Evolutionary conservation across 2,888 invertebrate species (phyloP).

Genomic region (Clusia tigrina): DNA sequence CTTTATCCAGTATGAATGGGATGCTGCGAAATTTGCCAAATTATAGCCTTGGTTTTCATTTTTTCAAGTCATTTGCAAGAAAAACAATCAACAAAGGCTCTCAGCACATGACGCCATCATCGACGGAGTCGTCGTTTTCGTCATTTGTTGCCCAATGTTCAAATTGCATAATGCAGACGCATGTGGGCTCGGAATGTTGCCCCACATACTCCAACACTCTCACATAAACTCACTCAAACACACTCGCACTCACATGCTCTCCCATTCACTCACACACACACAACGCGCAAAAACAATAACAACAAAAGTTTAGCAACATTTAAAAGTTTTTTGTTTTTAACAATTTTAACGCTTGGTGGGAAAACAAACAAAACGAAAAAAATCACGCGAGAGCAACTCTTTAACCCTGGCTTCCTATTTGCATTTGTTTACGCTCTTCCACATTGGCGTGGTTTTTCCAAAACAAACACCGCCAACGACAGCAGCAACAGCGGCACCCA

Average conservation of each 20-base stretch:
- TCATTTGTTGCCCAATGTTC: no score
- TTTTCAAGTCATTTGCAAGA: background rate
- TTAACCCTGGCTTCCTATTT: no score
- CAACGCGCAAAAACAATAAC: background rate
- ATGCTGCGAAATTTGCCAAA: background rate
- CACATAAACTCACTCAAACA: background rate
- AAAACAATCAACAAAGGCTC: background rate
- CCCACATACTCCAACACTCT: background rate
- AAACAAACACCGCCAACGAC: constrained; percentile 2
- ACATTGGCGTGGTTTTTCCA: background rate
- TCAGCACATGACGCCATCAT: background rate
- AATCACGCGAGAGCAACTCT: no score
- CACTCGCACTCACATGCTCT: background rate
- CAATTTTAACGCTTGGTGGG: background rate
- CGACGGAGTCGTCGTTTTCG: no score
- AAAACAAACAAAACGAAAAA: constrained; percentile 1
- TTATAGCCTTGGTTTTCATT: background rate
- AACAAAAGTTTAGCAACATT: background rate
- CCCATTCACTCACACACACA: no score
- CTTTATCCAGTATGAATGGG: no score
- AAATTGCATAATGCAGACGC: background rate
- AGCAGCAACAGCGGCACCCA: background rate
- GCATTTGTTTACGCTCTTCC: background rate
- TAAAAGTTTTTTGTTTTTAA: constrained; percentile 1
- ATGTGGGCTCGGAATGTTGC: background rate